Base-by-base conservation (phyloP, 2,888 invertebrate genomes). In the Meghimatium bilineatum region DNA sequence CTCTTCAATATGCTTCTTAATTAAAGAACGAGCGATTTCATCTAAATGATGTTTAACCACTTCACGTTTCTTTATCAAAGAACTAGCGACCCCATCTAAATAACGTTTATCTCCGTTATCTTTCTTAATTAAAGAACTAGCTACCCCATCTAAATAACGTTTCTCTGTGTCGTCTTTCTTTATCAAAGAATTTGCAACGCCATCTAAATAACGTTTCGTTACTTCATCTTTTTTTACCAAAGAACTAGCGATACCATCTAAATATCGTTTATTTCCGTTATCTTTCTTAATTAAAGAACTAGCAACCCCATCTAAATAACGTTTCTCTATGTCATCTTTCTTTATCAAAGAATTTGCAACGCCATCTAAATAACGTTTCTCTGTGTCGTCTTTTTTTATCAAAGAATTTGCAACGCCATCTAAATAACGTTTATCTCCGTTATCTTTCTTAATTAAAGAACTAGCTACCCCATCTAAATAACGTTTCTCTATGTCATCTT, bases 161-260 rank as follows among this genome's bases (percentile, higher is more conserved):
- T 76, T 60, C 32, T 76, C 72, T 14, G n/a, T n/a, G 1, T 12
- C n/a, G 1, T 44, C 72, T 26, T 76, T 76, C 76, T 56, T 76
- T 32, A 76, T 76, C 34, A 76, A 36, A 10, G 76, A 76, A 76
- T 60, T 56, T 23, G 32, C 76, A 29, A 29, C 56, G 60, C 23
- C 76, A 34, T 76, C 76, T 60, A 56, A 32, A 76, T 76, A 76
- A n/a, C 76, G 52, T 56, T 76, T 60, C 32, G 56, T 49, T 14
- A n/a, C 44, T 6, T 12, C n/a, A 8, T 44, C 72, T 26, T 76
- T 76, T 60, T 56, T 76, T 32, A 76, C 56, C 34, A 76, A 36
- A 10, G 76, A 76, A 76, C 76, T 56, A 34, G 32, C 76, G 10
- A 29, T 76, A 34, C 23, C 76, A 34, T 76, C 76, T 60, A 56